These are phyloP conservation scores for Mermis nigrescens DNA, from an alignment of 2,888 invertebrate species.

Conservation along the genomic window DNA sequence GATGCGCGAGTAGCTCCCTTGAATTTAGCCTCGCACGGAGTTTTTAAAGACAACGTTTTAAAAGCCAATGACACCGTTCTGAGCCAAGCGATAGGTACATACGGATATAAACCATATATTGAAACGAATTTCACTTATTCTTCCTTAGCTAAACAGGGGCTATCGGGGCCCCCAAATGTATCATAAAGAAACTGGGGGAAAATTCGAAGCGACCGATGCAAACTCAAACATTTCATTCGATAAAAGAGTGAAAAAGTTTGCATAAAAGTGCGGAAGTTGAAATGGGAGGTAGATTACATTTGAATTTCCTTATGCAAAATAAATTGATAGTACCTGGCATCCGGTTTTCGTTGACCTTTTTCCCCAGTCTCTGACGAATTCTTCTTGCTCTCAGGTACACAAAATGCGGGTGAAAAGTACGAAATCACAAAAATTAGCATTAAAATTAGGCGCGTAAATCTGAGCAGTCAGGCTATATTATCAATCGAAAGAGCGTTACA, in stretches of 20 bases:
- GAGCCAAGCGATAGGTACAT: background rate
- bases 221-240: background rate
- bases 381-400: no score
- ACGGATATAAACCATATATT: background rate
- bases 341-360: no score
- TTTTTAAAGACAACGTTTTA: no score
- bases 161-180: background rate
- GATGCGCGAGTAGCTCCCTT: no score
- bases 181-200: background rate
- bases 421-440: no score
- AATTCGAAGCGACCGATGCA: background rate
- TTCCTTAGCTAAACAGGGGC: background rate
- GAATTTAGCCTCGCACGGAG: no score
- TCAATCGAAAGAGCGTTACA: no score
- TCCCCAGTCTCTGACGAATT: no score
- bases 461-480: no score
- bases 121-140: background rate
- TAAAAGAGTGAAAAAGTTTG: background rate
- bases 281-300: background rate
- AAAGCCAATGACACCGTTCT: background rate
- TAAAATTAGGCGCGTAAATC: no score
- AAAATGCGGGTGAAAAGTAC: no score
- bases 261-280: background rate
- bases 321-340: background rate
- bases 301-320: background rate